These are phyloP conservation scores for Trinectes maculatus DNA, from an alignment of 2,113 vertebrate genomes.

Conservation along the genomic window DNA sequence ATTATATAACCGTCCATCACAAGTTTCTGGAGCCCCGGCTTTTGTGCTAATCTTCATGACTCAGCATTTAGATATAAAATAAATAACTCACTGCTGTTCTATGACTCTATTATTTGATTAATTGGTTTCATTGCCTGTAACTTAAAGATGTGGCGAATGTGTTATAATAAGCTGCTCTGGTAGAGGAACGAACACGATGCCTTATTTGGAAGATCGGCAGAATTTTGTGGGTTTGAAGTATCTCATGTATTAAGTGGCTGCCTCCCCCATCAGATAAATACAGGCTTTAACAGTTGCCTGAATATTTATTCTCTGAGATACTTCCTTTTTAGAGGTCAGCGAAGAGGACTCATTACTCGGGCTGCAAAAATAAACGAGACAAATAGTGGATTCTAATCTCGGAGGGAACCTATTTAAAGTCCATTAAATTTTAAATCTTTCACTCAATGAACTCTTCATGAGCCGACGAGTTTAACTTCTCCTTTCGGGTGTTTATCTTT, in stretches of 20 bases:
- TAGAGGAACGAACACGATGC: too few relatives aligned
- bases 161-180: neutral
- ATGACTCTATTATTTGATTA: neutral
- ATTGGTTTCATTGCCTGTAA: neutral
- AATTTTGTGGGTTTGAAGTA: neutral
- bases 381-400: constrained; percentile 27
- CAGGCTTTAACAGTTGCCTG: neutral
- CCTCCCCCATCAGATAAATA: neutral
- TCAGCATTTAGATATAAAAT: neutral
- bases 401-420: neutral
- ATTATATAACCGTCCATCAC: too few relatives aligned
- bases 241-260: neutral
- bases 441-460: constrained; percentile 18
- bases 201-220: neutral
- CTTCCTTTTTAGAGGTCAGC: constrained; percentile 13
- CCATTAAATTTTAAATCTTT: too few relatives aligned
- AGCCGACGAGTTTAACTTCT: neutral
- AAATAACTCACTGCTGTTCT: neutral
- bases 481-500: constrained; percentile 20
- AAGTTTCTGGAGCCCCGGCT: too few relatives aligned
- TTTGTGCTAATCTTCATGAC: neutral
- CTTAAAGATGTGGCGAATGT: neutral
- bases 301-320: constrained; percentile 5
- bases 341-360: constrained; percentile 19
- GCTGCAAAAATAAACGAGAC: constrained; percentile 20